These are phyloP conservation scores for Bujurquina vittata DNA, from an alignment of 2,113 vertebrate species.

Conservation along the genomic window DNA sequence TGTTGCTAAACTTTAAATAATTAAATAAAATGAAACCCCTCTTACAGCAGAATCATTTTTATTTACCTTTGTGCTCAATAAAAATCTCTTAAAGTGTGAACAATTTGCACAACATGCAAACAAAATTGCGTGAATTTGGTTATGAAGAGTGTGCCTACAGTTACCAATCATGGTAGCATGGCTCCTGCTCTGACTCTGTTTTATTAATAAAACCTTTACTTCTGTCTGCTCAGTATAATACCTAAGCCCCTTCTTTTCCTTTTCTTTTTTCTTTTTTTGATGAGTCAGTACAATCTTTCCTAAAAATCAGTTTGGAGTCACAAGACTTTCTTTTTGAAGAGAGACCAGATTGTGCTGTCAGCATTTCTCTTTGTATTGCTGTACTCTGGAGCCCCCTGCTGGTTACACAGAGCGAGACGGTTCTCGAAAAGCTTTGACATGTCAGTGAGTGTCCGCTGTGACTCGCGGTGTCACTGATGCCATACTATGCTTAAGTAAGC, in stretches of 20 bases:
- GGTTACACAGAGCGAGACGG: neutral
- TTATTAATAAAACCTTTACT: neutral
- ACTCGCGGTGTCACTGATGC: neutral
- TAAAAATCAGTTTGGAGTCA: conserved; percentile 54
- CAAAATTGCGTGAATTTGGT: accelerated
- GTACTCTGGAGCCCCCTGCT: conserved; percentile 49
- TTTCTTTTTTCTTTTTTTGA: neutral
- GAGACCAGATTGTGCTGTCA: conserved; percentile 29
- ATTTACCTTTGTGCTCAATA: neutral
- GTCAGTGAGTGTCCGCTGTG: neutral
- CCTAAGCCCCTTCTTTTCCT: neutral
- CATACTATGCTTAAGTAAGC: neutral
- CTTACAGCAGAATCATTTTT: neutral
- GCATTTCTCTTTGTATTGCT: neutral
- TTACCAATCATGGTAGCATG: neutral
- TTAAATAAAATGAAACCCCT: neutral
- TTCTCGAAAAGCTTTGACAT: too few species aligned
- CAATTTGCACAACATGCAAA: neutral
- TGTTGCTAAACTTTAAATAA: neutral
- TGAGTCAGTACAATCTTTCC: conserved; percentile 22
- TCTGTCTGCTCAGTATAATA: neutral
- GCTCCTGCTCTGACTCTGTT: neutral
- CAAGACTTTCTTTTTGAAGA: conserved; percentile 45
- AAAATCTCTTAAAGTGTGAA: neutral
- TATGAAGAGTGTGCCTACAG: neutral